Evolutionary conservation across 2,797 vertebrate genomes (phyloP).

Genomic region (Tiaroga cobitis): DNA sequence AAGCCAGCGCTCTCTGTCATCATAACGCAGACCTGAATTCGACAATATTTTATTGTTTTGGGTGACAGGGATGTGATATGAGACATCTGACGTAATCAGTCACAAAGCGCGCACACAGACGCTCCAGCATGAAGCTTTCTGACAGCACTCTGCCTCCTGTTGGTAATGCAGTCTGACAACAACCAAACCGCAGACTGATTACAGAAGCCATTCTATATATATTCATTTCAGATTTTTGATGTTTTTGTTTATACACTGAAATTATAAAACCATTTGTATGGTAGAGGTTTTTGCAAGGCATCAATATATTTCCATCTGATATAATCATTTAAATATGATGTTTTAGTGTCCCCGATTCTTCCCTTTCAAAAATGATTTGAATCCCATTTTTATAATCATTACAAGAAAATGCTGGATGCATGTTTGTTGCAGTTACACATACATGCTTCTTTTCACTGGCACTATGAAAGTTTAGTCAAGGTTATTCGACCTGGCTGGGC

Average conservation of each 20-base stretch:
- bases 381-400: background rate
- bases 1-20: conserved; percentile 19
- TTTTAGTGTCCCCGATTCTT: background rate
- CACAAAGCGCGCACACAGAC: conserved; percentile 21
- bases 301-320: background rate
- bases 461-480: conserved; percentile 15
- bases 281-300: background rate
- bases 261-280: background rate
- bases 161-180: conserved; percentile 31
- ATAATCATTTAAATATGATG: background rate
- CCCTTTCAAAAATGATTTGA: background rate
- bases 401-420: background rate
- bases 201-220: conserved; percentile 31
- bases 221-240: conserved; percentile 3
- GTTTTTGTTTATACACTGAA: background rate
- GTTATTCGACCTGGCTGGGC: conserved; percentile 16
- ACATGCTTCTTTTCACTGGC: background rate
- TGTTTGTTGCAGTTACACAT: background rate
- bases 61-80: conserved; percentile 28
- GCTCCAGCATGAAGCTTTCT: conserved; percentile 3
- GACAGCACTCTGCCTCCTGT: background rate
- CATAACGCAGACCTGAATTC: conserved; percentile 31
- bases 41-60: conserved; percentile 49
- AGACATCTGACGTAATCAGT: conserved; percentile 46
- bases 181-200: conserved; percentile 19